These are phyloP conservation scores for Porites australiensis DNA, from an alignment of 64 coral and sea anemone genomes.

Conservation along the genomic window DNA sequence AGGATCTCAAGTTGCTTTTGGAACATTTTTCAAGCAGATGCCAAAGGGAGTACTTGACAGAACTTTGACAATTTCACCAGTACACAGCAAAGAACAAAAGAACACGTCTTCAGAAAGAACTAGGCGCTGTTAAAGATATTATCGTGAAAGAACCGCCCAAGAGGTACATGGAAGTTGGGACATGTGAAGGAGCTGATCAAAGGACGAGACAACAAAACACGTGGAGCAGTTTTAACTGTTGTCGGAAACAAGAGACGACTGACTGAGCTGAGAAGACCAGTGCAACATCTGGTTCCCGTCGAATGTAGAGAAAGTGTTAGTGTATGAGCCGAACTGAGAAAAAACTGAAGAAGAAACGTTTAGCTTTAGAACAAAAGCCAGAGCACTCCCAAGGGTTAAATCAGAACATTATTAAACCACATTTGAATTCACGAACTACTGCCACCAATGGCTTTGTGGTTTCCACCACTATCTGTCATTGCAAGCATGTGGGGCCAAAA, in stretches of 20 bases:
- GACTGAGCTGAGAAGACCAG: constrained; percentile 28
- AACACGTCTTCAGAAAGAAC: constrained; percentile 15
- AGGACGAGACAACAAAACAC: constrained; percentile 6
- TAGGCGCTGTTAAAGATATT: background rate
- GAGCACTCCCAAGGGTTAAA: background rate
- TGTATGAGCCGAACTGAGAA: too few relatives aligned
- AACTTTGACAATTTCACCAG: constrained; percentile 17
- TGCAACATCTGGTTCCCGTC: constrained; percentile 34
- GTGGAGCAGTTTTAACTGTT: constrained; percentile 15
- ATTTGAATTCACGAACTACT: background rate
- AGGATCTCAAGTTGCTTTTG: constrained; percentile 23
- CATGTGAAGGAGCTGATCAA: constrained; percentile 18
- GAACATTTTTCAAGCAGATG: background rate
- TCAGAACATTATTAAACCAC: background rate
- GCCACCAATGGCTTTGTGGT: constrained; percentile 25
- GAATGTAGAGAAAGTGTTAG: background rate
- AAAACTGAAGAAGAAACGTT: too few relatives aligned
- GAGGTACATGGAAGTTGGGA: constrained; percentile 17
- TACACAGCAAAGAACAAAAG: background rate
- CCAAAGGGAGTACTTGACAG: background rate
- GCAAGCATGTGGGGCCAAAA: background rate
- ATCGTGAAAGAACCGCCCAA: constrained; percentile 24
- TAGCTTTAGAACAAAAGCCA: too few relatives aligned
- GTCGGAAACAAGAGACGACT: constrained; percentile 1
- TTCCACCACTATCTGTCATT: background rate